Evolutionary conservation across 2,797 vertebrate genomes (phyloP).

Genomic region (Phoeniculus purpureus): DNA sequence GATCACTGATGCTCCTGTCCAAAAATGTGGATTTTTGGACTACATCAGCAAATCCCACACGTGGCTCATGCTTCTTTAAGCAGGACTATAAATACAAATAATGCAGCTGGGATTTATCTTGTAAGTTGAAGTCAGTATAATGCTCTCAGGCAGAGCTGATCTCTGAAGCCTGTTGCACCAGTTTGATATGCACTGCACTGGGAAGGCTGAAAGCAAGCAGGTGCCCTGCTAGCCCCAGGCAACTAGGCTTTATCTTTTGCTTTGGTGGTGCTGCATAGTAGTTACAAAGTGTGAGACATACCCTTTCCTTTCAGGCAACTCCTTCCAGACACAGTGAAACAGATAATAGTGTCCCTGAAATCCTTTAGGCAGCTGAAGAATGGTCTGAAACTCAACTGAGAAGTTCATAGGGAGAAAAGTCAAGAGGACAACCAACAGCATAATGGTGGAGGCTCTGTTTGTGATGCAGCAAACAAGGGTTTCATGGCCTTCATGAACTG

Average conservation of each 20-base stretch:
- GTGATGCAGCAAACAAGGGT: not conserved
- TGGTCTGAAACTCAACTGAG: not conserved
- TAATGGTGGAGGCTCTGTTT: not conserved
- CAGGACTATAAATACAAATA: slow-evolving; percentile 70
- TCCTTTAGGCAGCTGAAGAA: not conserved
- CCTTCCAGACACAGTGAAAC: not conserved
- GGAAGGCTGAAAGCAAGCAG: not conserved
- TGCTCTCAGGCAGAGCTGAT: slow-evolving; percentile 44
- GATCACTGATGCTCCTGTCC: slow-evolving; percentile 39
- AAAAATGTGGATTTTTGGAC: slow-evolving; percentile 67
- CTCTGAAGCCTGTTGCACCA: slow-evolving; percentile 38
- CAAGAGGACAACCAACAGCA: rapidly evolving
- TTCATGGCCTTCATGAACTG: not conserved
- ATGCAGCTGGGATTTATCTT: slow-evolving; percentile 65
- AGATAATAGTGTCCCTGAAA: not conserved
- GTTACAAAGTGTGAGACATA: not conserved
- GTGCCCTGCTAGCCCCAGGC: not conserved
- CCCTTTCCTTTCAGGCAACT: not conserved
- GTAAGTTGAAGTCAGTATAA: slow-evolving; percentile 29
- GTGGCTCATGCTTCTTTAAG: slow-evolving; percentile 64
- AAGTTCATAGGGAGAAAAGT: not conserved
- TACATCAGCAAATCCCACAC: slow-evolving; percentile 60
- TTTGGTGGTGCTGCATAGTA: not conserved
- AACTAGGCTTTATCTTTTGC: not conserved
- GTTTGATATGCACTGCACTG: not conserved